A percentile compares a stretch with the other conserved stretches of the same genome.
These are phyloP conservation scores for Campoletis raptor DNA, from an alignment of 2,888 invertebrate species.

Conservation along the genomic window DNA sequence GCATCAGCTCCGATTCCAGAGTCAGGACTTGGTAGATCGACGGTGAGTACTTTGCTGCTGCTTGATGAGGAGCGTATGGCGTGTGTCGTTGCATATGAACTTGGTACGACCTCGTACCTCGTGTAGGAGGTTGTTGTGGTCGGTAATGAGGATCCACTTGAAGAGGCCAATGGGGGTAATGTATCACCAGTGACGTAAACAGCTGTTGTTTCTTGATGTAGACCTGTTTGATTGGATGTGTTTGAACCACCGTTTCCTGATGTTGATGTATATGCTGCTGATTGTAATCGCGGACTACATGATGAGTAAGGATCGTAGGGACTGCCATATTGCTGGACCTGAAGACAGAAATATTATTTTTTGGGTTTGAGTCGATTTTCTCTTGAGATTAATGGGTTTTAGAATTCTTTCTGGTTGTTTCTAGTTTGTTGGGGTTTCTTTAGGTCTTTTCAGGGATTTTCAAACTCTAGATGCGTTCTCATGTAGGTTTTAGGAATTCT, in stretches of 20 bases:
- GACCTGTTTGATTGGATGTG: constrained; percentile 75
- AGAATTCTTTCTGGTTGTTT: not conserved
- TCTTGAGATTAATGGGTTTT: too few relatives aligned
- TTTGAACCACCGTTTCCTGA: constrained; percentile 78
- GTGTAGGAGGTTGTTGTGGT: constrained; percentile 83
- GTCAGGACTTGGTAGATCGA: constrained; percentile 97
- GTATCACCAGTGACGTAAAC: constrained; percentile 88
- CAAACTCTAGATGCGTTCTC: not conserved
- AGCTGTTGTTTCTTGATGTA: constrained; percentile 85
- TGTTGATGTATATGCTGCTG: constrained; percentile 80
- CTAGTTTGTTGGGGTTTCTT: not conserved
- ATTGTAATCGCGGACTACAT: constrained; percentile 83
- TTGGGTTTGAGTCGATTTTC: not conserved
- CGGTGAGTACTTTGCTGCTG: constrained; percentile 90
- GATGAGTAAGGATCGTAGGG: constrained; percentile 83
- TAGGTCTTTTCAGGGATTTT: not conserved
- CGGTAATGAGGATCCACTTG: constrained; percentile 89
- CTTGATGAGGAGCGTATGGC: constrained; percentile 83
- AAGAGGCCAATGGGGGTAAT: constrained; percentile 82
- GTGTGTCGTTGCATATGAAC: constrained; percentile 83
- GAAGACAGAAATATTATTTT: constrained; percentile 18
- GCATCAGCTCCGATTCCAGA: constrained; percentile 98
- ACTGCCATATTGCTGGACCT: constrained; percentile 82
- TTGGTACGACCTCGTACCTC: constrained; percentile 84
- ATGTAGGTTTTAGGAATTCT: too few relatives aligned